These are phyloP conservation scores for Xenopus laevis DNA, from an alignment of 2,113 vertebrate genomes.

Conservation along the genomic window DNA sequence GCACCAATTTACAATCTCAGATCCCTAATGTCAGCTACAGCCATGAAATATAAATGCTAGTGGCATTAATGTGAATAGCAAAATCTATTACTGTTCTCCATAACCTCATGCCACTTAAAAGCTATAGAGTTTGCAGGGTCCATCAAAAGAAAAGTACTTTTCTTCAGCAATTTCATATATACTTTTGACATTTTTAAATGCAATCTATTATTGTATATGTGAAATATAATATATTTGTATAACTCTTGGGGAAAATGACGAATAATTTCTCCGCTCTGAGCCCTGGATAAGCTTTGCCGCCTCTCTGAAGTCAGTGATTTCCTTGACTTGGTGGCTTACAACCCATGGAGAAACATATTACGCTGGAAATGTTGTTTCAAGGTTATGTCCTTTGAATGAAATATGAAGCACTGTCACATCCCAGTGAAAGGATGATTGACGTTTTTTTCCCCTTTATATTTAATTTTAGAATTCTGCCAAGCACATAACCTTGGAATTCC, in stretches of 20 bases:
- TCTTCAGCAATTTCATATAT: too few relatives aligned
- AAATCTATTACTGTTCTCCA: too few relatives aligned
- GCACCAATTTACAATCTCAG: too few relatives aligned
- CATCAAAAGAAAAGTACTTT: too few relatives aligned
- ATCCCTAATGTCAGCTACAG: too few relatives aligned
- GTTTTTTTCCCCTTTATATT: conserved; percentile 7
- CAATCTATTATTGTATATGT: neutral
- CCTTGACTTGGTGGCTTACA: neutral
- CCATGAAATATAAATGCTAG: too few relatives aligned
- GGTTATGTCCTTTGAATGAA: conserved; percentile 33
- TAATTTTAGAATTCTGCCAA: neutral
- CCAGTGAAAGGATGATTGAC: neutral
- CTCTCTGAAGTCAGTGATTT: neutral
- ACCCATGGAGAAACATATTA: conserved; percentile 4
- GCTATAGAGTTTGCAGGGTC: too few relatives aligned
- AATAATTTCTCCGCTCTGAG: conserved; percentile 5
- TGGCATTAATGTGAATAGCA: too few relatives aligned
- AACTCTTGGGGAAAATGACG: neutral
- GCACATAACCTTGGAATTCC: conserved; percentile 15
- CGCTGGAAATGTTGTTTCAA: conserved; percentile 17
- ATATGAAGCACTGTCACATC: conserved; percentile 23
- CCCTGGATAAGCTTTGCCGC: neutral
- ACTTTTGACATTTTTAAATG: neutral
- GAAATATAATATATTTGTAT: neutral
- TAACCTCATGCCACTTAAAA: too few relatives aligned